Evolutionary conservation across 2,888 invertebrate genomes (phyloP).

Genomic region (Hypolimnas misippus): DNA sequence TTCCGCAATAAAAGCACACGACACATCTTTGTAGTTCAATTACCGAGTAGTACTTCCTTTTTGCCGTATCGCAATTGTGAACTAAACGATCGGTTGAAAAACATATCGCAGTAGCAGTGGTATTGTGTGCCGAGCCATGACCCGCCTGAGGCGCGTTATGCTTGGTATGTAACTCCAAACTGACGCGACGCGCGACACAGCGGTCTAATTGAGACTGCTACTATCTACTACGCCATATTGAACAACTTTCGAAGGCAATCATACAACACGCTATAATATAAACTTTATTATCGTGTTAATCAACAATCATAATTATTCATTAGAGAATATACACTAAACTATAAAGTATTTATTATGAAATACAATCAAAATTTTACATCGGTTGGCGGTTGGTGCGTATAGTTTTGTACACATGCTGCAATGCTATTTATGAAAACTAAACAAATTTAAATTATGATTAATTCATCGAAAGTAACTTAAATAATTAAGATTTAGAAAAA

Average conservation of each 20-base stretch:
- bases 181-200: slow-evolving; percentile 45
- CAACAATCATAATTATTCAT: neutral
- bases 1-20: slow-evolving; percentile 10
- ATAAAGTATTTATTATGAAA: too few species aligned
- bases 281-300: slow-evolving; percentile 9
- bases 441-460: too few species aligned
- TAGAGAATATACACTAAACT: too few species aligned
- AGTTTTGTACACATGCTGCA: too few species aligned
- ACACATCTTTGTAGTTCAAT: slow-evolving; percentile 40
- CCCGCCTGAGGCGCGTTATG: slow-evolving; percentile 51
- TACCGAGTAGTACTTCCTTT: slow-evolving; percentile 89
- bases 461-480: too few species aligned
- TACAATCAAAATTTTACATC: too few species aligned
- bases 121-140: slow-evolving; percentile 52
- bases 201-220: slow-evolving; percentile 65
- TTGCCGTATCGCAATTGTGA: slow-evolving; percentile 86
- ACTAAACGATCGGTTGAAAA: slow-evolving; percentile 73
- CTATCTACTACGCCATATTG: slow-evolving; percentile 29
- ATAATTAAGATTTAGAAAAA: too few species aligned
- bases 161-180: slow-evolving; percentile 33
- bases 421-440: too few species aligned
- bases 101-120: slow-evolving; percentile 55
- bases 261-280: slow-evolving; percentile 18
- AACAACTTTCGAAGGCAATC: slow-evolving; percentile 26
- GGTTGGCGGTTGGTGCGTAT: too few species aligned